Conservation (phyloP, 1,140 invertebrate genomes). For the Calliopsis andreniformis region DNA sequence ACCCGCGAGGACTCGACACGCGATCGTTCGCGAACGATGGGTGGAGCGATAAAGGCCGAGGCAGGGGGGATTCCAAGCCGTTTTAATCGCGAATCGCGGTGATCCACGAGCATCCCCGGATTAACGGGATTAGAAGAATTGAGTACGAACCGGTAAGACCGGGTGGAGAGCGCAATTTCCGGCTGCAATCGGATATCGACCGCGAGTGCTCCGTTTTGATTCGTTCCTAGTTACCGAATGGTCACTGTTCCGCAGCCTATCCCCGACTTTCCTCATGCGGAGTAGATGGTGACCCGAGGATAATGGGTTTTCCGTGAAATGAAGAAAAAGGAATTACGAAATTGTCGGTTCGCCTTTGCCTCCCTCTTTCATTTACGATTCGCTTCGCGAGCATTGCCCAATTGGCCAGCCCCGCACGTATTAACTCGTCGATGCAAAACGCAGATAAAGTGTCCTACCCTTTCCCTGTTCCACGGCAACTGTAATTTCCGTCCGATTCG, state of each 20-base stretch:
- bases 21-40: not conserved
- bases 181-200: slow-evolving; percentile 1
- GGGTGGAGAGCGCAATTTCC: slow-evolving; percentile 3
- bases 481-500: slow-evolving; percentile 29
- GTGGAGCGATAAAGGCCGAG: slow-evolving; percentile 8
- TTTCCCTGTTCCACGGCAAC: not conserved
- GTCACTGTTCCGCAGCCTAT: not conserved
- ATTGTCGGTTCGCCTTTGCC: not conserved
- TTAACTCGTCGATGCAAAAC: slow-evolving; percentile 18
- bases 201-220: not conserved
- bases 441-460: not conserved
- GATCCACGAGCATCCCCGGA: not conserved
- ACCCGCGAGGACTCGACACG: not conserved
- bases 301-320: slow-evolving; percentile 16
- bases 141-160: not conserved
- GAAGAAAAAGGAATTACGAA: slow-evolving; percentile 11
- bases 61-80: not conserved
- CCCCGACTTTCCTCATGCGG: not conserved
- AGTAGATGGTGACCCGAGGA: not conserved
- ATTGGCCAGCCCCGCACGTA: not conserved
- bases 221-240: not conserved
- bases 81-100: not conserved
- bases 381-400: not conserved
- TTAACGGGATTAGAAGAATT: not conserved
- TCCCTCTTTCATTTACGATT: not conserved